These are phyloP conservation scores for Ptilonorhynchus violaceus DNA, from an alignment of 2,113 vertebrate genomes.

Conservation along the genomic window DNA sequence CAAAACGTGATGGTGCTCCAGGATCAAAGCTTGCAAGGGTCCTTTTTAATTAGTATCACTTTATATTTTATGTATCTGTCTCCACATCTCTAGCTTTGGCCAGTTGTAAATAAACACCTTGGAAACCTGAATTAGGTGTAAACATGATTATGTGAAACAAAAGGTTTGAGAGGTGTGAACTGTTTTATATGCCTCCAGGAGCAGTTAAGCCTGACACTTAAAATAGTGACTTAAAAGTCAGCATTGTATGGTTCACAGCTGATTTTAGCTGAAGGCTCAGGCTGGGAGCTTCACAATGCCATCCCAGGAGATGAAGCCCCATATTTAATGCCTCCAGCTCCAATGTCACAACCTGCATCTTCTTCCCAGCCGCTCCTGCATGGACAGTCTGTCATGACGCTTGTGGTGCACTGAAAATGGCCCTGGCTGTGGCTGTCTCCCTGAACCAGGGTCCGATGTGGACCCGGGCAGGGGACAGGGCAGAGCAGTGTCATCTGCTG, in stretches of 20 bases:
- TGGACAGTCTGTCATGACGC: fast-evolving
- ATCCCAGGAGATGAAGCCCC: not conserved
- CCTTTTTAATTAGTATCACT: slow-evolving; percentile 1
- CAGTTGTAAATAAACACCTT: not conserved
- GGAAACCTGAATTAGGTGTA: not conserved
- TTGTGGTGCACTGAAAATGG: not conserved
- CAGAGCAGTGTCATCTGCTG: not conserved
- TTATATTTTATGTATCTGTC: not conserved
- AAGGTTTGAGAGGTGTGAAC: not conserved
- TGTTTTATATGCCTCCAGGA: not conserved
- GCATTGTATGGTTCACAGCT: not conserved
- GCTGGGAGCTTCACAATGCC: not conserved
- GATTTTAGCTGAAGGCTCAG: not conserved
- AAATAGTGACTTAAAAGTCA: not conserved
- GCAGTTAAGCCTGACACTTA: not conserved
- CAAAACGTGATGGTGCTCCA: not conserved
- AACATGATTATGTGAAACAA: not conserved
- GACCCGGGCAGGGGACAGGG: not conserved
- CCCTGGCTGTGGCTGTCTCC: not conserved
- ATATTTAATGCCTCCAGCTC: not conserved
- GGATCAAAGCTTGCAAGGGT: not conserved
- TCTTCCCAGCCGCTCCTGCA: not conserved
- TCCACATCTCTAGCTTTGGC: not conserved
- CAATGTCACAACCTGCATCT: not conserved
- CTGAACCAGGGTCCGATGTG: fast-evolving